These are phyloP conservation scores for Alectura lathami DNA, from an alignment of 2,113 vertebrate genomes.

Conservation along the genomic window DNA sequence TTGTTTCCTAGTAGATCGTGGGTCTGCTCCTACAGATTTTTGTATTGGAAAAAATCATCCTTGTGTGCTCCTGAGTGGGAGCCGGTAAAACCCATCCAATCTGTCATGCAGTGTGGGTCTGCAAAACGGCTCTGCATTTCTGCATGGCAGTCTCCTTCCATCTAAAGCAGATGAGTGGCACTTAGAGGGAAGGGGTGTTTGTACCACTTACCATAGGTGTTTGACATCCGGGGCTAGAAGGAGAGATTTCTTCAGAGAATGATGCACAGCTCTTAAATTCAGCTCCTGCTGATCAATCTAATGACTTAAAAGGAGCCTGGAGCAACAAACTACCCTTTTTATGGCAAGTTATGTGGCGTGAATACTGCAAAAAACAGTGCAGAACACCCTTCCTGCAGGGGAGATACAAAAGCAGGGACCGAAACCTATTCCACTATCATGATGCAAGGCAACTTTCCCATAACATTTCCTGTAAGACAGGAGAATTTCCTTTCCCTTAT, in stretches of 20 bases:
- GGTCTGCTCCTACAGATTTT: neutral
- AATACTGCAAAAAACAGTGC: neutral
- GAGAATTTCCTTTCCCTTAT: neutral
- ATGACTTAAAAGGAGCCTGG: neutral
- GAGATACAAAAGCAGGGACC: neutral
- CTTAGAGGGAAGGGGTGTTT: neutral
- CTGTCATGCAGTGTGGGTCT: neutral
- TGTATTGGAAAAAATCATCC: neutral
- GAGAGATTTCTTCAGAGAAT: neutral
- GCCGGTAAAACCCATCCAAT: neutral
- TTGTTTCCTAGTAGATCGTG: accelerated
- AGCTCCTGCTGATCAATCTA: neutral
- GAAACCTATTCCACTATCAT: neutral
- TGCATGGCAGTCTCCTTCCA: neutral
- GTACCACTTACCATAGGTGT: neutral
- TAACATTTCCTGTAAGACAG: neutral
- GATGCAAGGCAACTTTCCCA: neutral
- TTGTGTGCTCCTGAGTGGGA: neutral
- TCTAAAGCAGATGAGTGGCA: neutral
- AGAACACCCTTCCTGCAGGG: neutral
- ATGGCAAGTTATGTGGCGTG: neutral
- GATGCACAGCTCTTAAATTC: neutral
- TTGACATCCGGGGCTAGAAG: neutral
- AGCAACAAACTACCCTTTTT: neutral
- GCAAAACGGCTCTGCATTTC: neutral